Percentiles rank a stretch among this genome's conserved stretches.
These are phyloP conservation scores for Pissodes strobi DNA, from an alignment of 1,140 invertebrate species.

Conservation along the genomic window DNA sequence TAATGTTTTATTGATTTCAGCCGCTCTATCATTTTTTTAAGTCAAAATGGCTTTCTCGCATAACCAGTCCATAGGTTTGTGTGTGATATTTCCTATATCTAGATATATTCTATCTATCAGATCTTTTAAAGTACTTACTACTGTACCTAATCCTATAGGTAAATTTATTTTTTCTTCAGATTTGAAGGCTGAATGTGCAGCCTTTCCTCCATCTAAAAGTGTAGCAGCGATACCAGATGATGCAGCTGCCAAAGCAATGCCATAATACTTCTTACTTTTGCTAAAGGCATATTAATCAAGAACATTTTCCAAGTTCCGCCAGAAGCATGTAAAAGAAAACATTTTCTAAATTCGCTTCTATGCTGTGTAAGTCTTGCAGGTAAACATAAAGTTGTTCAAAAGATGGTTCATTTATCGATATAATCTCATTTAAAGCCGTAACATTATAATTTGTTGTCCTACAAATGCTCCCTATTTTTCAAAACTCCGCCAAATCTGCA, in stretches of 20 bases:
- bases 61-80: constrained; percentile 49
- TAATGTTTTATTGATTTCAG: constrained; percentile 39
- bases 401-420: background rate
- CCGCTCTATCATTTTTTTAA: no score
- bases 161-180: constrained; percentile 54
- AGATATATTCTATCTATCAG: no score
- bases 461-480: background rate
- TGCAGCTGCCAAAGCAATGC: constrained; percentile 54
- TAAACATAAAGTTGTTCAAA: background rate
- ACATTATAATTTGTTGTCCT: background rate
- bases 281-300: constrained; percentile 54
- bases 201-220: constrained; percentile 51
- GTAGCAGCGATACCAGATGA: constrained; percentile 62
- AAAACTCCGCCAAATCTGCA: background rate
- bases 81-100: constrained; percentile 33
- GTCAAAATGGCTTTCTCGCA: constrained; percentile 48
- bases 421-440: no score
- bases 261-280: constrained; percentile 48
- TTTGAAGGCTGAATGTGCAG: constrained; percentile 50
- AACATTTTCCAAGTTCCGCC: constrained; percentile 58
- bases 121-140: constrained; percentile 41
- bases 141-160: constrained; percentile 48
- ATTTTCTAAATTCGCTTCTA: background rate
- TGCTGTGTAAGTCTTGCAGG: no score
- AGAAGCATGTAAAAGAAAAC: constrained; percentile 56